phyloP scores from a whole-genome alignment of 2,113 vertebrate species.

The Callocephalon fimbriatum region DNA sequence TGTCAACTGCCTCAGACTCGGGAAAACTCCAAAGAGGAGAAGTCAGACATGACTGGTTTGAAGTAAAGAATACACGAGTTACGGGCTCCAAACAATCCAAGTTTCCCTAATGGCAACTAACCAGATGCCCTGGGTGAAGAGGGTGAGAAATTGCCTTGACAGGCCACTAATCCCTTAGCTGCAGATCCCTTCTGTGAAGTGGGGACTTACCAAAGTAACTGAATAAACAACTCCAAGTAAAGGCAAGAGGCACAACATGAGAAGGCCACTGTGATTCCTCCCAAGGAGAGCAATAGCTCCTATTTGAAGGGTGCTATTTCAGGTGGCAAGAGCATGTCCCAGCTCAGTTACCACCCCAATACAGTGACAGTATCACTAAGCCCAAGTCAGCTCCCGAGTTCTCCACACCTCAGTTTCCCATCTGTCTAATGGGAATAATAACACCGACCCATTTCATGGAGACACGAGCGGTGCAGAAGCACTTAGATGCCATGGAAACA shows the following conservation, averaged over 20 bases:
- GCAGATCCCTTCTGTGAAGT: constrained; percentile 2
- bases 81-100: constrained; percentile 5
- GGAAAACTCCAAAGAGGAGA: neutral
- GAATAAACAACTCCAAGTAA: constrained; percentile 22
- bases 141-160: constrained; percentile 62
- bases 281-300: neutral
- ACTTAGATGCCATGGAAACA: constrained; percentile 57
- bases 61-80: constrained; percentile 14
- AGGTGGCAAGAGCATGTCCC: neutral
- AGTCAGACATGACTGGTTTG: neutral
- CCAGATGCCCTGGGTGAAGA: constrained; percentile 12
- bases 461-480: neutral
- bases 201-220: constrained; percentile 17
- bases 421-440: constrained; percentile 18
- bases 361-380: neutral
- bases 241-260: neutral
- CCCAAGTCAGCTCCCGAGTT: neutral
- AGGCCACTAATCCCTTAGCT: neutral
- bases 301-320: fast-evolving
- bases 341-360: neutral
- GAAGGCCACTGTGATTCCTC: neutral
- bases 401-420: constrained; percentile 15
- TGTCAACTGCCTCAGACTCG: constrained; percentile 7
- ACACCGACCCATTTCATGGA: neutral
- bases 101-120: neutral